Evolutionary conservation across 2,797 vertebrate genomes (phyloP), one percentile per base, ranked within the genome.

Genomic region (Chaetodon trifasciatus): DNA sequence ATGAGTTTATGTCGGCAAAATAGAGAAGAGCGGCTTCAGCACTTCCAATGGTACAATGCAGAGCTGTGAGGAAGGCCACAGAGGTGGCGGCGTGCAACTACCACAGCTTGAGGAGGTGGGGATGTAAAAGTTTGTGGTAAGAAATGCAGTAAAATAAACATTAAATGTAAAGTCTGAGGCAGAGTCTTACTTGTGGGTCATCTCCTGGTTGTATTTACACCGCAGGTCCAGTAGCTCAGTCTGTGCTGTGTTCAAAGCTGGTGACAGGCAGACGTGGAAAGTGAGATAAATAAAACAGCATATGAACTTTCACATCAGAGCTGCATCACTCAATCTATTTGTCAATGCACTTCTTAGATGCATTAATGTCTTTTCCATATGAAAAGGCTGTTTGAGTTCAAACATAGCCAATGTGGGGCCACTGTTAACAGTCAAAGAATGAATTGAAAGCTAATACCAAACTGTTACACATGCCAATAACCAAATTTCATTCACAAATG

Each of bases 161-260:
- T 1, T 46, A 21, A 65, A 52, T 66, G 39, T 12, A 28, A 64
- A 55, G 60, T 62, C 5, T 37, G 74, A 86, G 65, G 40, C 5
- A 60, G 74, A 52, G n/a, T 93, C 97, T 97, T 95, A 99, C 98
- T 98, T 99, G 91, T 96, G 96, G 0, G 95, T 95, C 0, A 97
- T 97, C 91, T 99, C 97, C 87, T 97, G 96, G 49, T 98, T 96
- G 55, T 99, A 98, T 95, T 98, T 98, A 90, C 96, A 96, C 81
- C 95, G 95, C 91, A 99, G 95, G 90, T 98, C 97, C 87, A 97
- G 94, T 81, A 99, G 96, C 93, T 99, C 98, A 0, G 97, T 95
- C 94, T 98, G 97, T 0, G 98, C 98, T 56, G 96, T 94, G 92
- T 95, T 98, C 89, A 99, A 87, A 39, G 97, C 98, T 99, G 94